Percentiles rank a stretch among this genome's conserved stretches.
phyloP scores from a whole-genome alignment of 2,113 vertebrate genomes.

The Toxostoma redivivum region DNA sequence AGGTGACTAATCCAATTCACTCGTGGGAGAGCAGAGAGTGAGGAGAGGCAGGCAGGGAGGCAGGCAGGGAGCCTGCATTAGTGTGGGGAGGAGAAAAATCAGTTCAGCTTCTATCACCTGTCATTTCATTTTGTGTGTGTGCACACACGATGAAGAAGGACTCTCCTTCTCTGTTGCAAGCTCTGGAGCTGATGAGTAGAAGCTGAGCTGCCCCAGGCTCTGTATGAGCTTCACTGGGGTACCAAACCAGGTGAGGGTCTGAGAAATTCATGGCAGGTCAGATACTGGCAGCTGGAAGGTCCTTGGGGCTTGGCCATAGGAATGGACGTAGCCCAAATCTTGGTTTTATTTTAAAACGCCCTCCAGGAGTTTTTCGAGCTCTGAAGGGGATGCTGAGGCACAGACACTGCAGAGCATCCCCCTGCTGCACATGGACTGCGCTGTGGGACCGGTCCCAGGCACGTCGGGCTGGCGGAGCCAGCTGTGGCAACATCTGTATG shows the following conservation, averaged over 20 bases:
- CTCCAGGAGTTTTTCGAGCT: background rate
- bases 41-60: background rate
- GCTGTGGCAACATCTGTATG: slow-evolving; percentile 67
- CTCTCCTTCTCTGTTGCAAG: background rate
- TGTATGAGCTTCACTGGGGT: background rate
- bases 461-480: background rate
- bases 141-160: background rate
- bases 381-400: background rate
- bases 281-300: background rate
- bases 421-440: fast-evolving
- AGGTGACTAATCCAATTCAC: slow-evolving; percentile 80
- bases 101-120: background rate
- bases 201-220: background rate
- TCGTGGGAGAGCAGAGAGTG: slow-evolving; percentile 38
- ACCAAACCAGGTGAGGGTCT: background rate
- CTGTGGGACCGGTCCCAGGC: background rate
- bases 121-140: background rate
- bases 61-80: background rate
- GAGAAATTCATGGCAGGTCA: background rate
- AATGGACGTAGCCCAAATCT: background rate
- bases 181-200: background rate
- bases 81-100: background rate
- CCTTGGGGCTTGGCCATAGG: fast-evolving
- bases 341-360: background rate
- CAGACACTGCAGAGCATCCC: background rate